phyloP scores from a whole-genome alignment of 2,797 vertebrate genomes.

The Rhabdophis nuchalis region DNA sequence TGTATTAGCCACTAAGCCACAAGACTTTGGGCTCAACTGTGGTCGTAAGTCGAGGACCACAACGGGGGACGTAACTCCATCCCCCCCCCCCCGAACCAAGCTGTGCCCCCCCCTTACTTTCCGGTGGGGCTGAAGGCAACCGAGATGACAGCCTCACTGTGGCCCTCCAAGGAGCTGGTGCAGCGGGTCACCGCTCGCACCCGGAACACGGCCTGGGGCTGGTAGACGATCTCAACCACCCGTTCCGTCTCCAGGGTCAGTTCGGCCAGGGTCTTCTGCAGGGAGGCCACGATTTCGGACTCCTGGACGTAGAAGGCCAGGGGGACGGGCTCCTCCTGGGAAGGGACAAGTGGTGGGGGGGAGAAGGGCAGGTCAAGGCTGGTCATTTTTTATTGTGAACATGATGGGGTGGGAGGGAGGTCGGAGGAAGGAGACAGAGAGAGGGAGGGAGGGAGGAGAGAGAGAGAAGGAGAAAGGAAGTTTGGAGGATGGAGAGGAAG shows the following conservation, averaged over 20 bases:
- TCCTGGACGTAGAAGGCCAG: slow-evolving; percentile 89
- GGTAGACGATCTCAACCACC: slow-evolving; percentile 90
- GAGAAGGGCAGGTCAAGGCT: neutral
- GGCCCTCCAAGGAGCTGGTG: slow-evolving; percentile 93
- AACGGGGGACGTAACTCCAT: neutral
- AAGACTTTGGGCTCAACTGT: too few relatives aligned
- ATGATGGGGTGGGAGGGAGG: too few relatives aligned
- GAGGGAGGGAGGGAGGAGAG: too few relatives aligned
- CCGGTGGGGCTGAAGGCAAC: slow-evolving; percentile 96
- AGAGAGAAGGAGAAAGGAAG: too few relatives aligned
- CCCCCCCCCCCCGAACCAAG: neutral
- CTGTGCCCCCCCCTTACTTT: slow-evolving; percentile 79
- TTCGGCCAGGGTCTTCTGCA: slow-evolving; percentile 79
- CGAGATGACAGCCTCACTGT: slow-evolving; percentile 94
- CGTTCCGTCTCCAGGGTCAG: slow-evolving; percentile 87
- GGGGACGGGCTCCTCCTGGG: slow-evolving; percentile 87
- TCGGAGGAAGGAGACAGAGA: too few relatives aligned
- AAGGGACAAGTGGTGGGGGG: neutral
- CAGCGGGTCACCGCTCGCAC: slow-evolving; percentile 93
- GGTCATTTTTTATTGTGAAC: too few relatives aligned
- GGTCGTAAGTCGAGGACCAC: too few relatives aligned
- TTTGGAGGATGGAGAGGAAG: too few relatives aligned
- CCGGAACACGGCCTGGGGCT: slow-evolving; percentile 92
- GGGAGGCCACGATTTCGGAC: slow-evolving; percentile 83
- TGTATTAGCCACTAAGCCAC: too few relatives aligned